phyloP scores from a whole-genome alignment of 1,140 invertebrate species.

The Apis cerana region DNA sequence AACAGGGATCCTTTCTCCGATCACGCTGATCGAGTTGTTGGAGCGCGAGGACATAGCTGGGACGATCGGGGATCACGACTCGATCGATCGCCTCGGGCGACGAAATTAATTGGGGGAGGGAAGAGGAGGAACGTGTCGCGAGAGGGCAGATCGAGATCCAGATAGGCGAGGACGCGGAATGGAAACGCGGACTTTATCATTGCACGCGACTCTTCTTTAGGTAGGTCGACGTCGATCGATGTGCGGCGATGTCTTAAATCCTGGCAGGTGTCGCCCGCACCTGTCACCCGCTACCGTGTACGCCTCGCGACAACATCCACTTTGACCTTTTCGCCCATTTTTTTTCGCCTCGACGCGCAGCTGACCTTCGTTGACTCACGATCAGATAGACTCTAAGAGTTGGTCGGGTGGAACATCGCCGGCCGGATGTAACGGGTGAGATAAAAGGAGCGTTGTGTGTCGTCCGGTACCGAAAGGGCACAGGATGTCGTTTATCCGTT shows the following conservation, averaged over 20 bases:
- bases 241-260: slow-evolving; percentile 59
- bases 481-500: slow-evolving; percentile 4
- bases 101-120: slow-evolving; percentile 30
- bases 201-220: slow-evolving; percentile 20
- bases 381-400: slow-evolving; percentile 26
- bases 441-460: slow-evolving; percentile 8
- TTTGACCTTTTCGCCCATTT: slow-evolving; percentile 41
- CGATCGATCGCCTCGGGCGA: not conserved
- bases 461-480: not conserved
- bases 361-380: slow-evolving; percentile 44
- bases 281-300: slow-evolving; percentile 53
- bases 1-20: not conserved
- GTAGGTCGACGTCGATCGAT: slow-evolving; percentile 45
- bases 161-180: not conserved
- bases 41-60: too few species aligned
- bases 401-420: not conserved
- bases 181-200: slow-evolving; percentile 1
- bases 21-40: not conserved
- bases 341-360: slow-evolving; percentile 34
- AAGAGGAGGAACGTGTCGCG: slow-evolving; percentile 2
- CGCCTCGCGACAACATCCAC: slow-evolving; percentile 39
- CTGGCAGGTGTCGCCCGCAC: slow-evolving; percentile 70
- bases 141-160: not conserved
- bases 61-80: not conserved
- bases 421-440: not conserved